These are phyloP conservation scores for Ctenochaetus hawaiiensis DNA, from an alignment of 2,797 vertebrate genomes.

Conservation along the genomic window DNA sequence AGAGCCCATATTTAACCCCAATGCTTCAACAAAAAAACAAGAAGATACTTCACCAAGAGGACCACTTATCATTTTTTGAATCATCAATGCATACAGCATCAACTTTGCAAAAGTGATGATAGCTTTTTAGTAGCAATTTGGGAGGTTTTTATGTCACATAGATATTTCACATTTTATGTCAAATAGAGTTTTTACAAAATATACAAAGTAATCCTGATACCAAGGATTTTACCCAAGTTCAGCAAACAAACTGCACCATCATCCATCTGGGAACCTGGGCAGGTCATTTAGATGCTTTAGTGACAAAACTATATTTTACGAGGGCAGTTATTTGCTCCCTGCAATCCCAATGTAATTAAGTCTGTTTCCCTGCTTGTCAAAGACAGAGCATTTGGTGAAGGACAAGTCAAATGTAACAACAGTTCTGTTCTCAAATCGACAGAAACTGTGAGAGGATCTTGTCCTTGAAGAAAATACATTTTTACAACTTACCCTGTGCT, in stretches of 20 bases:
- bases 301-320: slow-evolving; percentile 25
- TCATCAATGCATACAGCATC: slow-evolving; percentile 7
- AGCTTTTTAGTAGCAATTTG: not conserved
- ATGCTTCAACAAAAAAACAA: slow-evolving; percentile 14
- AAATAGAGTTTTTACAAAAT: not conserved
- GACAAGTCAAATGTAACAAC: slow-evolving; percentile 17
- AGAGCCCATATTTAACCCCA: slow-evolving; percentile 16
- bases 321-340: slow-evolving; percentile 32
- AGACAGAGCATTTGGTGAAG: slow-evolving; percentile 14
- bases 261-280: not conserved
- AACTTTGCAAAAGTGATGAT: slow-evolving; percentile 6
- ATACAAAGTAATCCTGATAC: not conserved
- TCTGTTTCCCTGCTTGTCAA: slow-evolving; percentile 28
- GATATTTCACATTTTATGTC: slow-evolving; percentile 8
- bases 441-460: slow-evolving; percentile 17
- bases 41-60: not conserved
- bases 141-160: not conserved
- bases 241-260: slow-evolving; percentile 4
- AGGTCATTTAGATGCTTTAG: slow-evolving; percentile 13
- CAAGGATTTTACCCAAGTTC: not conserved
- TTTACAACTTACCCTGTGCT: slow-evolving; percentile 21
- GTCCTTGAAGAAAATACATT: slow-evolving; percentile 32
- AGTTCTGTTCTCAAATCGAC: slow-evolving; percentile 12
- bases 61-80: slow-evolving; percentile 6
- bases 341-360: slow-evolving; percentile 27